A percentile compares a stretch with the other conserved stretches of the same genome.
These are phyloP conservation scores for Drosophila anceps DNA, from an alignment of 2,888 invertebrate genomes.

Conservation along the genomic window DNA sequence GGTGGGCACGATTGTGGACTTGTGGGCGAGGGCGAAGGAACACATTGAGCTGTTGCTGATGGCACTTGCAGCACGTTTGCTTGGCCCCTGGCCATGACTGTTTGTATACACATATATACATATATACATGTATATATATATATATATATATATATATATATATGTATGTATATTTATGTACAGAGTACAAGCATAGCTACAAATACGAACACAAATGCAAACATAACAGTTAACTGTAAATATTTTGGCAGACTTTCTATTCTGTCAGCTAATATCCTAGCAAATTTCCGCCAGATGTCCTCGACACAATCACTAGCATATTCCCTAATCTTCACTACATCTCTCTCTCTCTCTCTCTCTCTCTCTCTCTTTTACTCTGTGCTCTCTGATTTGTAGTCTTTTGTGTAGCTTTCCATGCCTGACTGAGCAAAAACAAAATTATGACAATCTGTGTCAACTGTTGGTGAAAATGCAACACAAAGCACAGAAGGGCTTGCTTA, in stretches of 20 bases:
- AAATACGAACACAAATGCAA: conserved; percentile 13
- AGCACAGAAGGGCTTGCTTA: background rate
- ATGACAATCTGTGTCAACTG: conserved; percentile 15
- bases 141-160: no score
- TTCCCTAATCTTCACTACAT: conserved; percentile 5
- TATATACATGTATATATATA: no score
- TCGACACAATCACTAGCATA: background rate
- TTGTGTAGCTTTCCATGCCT: conserved; percentile 27
- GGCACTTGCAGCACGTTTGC: conserved; percentile 37
- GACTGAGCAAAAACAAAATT: conserved; percentile 31
- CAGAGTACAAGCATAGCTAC: conserved; percentile 16
- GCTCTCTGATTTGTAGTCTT: conserved; percentile 11
- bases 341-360: background rate
- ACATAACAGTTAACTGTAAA: conserved; percentile 47
- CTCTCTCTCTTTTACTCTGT: background rate
- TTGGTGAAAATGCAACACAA: conserved; percentile 14
- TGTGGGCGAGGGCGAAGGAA: conserved; percentile 11
- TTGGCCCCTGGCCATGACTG: conserved; percentile 37
- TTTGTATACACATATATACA: no score
- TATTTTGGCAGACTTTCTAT: conserved; percentile 47
- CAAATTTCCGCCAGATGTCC: conserved; percentile 56
- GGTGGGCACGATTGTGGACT: background rate
- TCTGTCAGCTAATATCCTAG: conserved; percentile 57
- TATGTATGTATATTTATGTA: conserved; percentile 3
- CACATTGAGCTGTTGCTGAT: conserved; percentile 38